A percentile compares a stretch with the other conserved stretches of the same genome.
phyloP scores from a whole-genome alignment of 1,140 invertebrate genomes.

The Globodera ellingtonae region DNA sequence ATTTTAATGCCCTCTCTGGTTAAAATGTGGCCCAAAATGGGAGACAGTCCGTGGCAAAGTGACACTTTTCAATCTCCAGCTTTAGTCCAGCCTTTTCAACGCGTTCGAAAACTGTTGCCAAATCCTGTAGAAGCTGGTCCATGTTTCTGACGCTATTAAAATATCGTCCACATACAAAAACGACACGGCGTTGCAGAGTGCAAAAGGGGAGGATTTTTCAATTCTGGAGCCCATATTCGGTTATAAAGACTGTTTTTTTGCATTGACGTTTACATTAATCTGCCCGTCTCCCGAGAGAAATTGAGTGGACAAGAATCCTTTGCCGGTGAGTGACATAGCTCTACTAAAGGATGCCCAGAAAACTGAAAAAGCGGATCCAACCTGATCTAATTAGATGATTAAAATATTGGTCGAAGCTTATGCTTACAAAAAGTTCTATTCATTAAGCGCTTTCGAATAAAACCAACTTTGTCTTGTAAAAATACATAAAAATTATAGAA shows the following conservation, averaged over 20 bases:
- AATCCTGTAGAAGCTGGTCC: neutral
- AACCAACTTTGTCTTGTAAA: too few relatives aligned
- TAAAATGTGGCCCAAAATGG: conserved; percentile 2
- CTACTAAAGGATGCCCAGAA: too few relatives aligned
- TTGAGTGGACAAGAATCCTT: conserved; percentile 63
- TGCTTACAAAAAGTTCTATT: too few relatives aligned
- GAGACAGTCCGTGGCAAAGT: neutral
- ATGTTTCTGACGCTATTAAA: neutral
- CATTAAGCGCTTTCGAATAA: too few relatives aligned
- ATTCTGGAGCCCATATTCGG: conserved; percentile 60
- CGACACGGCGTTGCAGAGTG: conserved; percentile 64
- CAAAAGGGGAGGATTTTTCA: conserved; percentile 68
- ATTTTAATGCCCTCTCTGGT: too few relatives aligned
- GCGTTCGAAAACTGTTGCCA: neutral
- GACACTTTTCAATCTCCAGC: too few relatives aligned
- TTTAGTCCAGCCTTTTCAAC: too few relatives aligned
- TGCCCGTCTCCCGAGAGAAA: conserved; percentile 42
- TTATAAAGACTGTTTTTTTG: conserved; percentile 44
- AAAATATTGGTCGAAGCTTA: too few relatives aligned
- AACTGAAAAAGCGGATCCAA: too few relatives aligned
- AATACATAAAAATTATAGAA: too few relatives aligned
- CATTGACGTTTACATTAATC: conserved; percentile 28
- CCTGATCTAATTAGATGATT: too few relatives aligned
- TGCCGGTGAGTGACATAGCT: conserved; percentile 54
- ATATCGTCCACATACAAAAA: conserved; percentile 12